Evolutionary conservation across 2,888 invertebrate genomes (phyloP), one percentile per base, ranked within the genome.

Genomic region (Acleris cristana): DNA sequence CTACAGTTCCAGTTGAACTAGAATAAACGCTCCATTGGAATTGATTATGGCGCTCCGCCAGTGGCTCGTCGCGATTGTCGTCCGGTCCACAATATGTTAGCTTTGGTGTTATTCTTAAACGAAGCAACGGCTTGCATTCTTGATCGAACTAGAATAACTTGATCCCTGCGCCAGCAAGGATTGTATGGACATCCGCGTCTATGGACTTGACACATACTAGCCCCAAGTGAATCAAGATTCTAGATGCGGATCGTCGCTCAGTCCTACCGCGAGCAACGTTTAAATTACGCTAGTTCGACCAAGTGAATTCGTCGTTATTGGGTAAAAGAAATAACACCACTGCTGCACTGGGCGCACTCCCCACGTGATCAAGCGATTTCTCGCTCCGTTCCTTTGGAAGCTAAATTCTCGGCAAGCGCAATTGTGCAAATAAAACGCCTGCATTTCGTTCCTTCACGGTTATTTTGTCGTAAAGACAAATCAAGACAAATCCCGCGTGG

Each of bases 31-130:
- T 69, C 51, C 54, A 73, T 72, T 69, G 71, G 73, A 74, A 78
- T 77, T 79, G 79, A 76, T 79, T 76, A 79, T 76, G 76, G 80
- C 80, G 67, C 73, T 67, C 55, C 69, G 78, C 80, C 76, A 79
- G 76, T 73, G 63, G 64, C 64, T 65, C 58, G 40, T 76, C 71
- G 74, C 72, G 73, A 72, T 73, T 76, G 69, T 65, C 70, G 72
- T 49, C 65, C 62, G 72, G 74, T 71, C 71, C 70, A 72, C 71
- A 73, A 66, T 66, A 61, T 56, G 65, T 56, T 60, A 62, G 48
- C 63, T 34, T 34, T 12, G 34, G 40, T 40, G 40, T 14, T 40
- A 40, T 40, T 40, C 40, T 5, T 5, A 14, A 12, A 40, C 40
- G 40, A 14, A 40, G 3, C 34, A 14, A 14, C 10, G 4, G 40